phyloP scores from a whole-genome alignment of 2,797 vertebrate genomes.

The Fundulus diaphanus region DNA sequence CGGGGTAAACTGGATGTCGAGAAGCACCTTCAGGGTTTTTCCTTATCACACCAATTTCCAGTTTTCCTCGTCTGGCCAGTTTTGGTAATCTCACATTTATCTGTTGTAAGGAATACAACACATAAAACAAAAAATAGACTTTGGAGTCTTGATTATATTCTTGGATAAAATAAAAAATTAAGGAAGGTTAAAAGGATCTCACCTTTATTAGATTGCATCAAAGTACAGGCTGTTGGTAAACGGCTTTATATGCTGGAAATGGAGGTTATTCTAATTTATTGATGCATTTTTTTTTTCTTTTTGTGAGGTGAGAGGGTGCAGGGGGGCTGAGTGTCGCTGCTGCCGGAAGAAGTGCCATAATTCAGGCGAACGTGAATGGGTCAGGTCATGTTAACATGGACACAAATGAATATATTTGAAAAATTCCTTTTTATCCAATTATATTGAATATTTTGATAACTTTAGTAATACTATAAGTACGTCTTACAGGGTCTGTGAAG shows the following conservation, averaged over 20 bases:
- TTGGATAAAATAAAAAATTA: not conserved
- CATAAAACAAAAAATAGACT: not conserved
- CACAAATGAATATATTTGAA: too few relatives aligned
- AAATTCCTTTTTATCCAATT: too few relatives aligned
- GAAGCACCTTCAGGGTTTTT: not conserved
- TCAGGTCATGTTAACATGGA: too few relatives aligned
- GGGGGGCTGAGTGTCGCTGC: too few relatives aligned
- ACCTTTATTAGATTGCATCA: not conserved
- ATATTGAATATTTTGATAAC: too few relatives aligned
- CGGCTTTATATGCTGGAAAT: not conserved
- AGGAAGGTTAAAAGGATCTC: not conserved
- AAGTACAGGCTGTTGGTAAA: not conserved
- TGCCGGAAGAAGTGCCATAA: too few relatives aligned
- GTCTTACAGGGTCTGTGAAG: not conserved
- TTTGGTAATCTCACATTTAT: not conserved
- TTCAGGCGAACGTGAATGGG: too few relatives aligned
- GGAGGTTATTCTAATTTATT: not conserved
- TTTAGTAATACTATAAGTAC: too few relatives aligned
- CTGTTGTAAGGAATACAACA: not conserved
- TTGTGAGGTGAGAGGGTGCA: too few relatives aligned
- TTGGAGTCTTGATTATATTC: not conserved
- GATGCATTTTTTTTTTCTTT: not conserved
- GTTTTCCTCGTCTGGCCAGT: not conserved
- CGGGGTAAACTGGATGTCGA: not conserved
- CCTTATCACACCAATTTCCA: too few relatives aligned